Conservation (phyloP, 2,797 vertebrate species). For the Cynopterus sphinx region DNA sequence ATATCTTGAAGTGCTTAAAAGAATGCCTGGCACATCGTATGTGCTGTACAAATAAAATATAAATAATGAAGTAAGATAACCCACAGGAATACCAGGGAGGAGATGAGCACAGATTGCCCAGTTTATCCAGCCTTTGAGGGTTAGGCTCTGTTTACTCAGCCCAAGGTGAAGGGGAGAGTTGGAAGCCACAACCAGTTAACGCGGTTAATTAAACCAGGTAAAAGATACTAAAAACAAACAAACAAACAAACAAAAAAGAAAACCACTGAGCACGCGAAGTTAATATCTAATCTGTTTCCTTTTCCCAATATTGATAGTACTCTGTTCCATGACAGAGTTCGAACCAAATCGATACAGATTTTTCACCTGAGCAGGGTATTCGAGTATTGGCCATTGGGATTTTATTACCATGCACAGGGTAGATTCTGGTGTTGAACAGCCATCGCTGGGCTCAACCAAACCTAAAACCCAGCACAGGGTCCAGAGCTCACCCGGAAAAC, state of each 20-base stretch:
- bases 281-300: neutral
- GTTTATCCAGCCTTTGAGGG: neutral
- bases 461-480: neutral
- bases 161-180: neutral
- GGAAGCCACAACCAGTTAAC: neutral
- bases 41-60: neutral
- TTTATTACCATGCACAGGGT: neutral
- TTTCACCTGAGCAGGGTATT: neutral
- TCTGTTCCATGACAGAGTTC: neutral
- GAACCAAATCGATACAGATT: neutral
- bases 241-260: no score
- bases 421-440: neutral
- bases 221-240: neutral
- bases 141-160: neutral
- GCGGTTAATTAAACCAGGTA: neutral
- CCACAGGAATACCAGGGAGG: neutral
- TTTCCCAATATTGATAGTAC: neutral
- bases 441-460: neutral
- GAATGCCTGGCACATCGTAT: neutral
- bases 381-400: neutral
- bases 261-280: fast-evolving
- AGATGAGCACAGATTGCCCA: neutral
- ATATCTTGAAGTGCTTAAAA: slow-evolving; percentile 41
- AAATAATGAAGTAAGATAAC: neutral
- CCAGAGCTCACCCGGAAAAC: neutral